These are phyloP conservation scores for Muscicapa striata DNA, from an alignment of 2,797 vertebrate species.

Conservation along the genomic window DNA sequence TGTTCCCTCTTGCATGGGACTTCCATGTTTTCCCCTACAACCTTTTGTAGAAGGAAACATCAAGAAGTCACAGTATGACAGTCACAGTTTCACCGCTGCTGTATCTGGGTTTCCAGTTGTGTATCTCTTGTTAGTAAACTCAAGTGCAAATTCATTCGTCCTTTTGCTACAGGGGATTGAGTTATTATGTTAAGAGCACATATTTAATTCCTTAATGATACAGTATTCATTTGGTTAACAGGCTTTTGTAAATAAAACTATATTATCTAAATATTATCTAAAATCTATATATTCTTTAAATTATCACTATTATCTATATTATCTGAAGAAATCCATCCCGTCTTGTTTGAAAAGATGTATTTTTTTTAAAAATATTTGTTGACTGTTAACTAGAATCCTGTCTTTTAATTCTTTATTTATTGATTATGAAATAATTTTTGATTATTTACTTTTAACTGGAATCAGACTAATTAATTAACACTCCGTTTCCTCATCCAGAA, in stretches of 20 bases:
- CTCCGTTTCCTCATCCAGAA: conserved; percentile 11
- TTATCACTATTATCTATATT: background rate
- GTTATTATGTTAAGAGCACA: background rate
- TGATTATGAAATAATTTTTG: background rate
- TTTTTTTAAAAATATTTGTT: background rate
- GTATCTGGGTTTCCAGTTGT: background rate
- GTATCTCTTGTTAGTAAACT: background rate
- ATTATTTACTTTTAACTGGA: conserved; percentile 47
- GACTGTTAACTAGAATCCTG: background rate
- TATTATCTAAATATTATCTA: background rate
- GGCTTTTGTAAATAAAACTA: background rate
- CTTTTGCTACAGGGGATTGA: background rate
- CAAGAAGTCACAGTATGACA: background rate
- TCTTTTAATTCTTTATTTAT: conserved; percentile 7
- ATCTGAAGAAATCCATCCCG: background rate
- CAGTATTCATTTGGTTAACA: background rate
- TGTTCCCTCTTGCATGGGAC: background rate
- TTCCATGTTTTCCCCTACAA: background rate
- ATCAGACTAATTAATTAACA: conserved; percentile 29
- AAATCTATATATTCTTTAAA: background rate
- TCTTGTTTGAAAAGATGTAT: background rate
- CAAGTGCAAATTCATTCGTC: background rate
- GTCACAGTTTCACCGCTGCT: background rate
- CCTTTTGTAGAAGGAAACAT: background rate
- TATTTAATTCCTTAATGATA: background rate